Evolutionary conservation across 2,113 vertebrate species (phyloP), one percentile per base, ranked within the genome.

Genomic region (Dunckerocampus dactyliophorus): DNA sequence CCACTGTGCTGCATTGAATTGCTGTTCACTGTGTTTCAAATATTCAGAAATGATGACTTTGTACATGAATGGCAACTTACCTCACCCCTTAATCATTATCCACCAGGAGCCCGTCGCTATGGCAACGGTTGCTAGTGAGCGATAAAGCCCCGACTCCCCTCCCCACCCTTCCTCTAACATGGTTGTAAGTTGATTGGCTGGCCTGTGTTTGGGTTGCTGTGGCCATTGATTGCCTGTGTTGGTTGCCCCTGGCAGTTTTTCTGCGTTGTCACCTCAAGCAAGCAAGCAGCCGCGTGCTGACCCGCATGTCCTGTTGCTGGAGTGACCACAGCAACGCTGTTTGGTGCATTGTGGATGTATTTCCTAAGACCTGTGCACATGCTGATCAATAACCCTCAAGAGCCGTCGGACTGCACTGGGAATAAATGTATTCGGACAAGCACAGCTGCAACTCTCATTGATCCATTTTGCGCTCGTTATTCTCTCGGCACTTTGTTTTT

Each of bases 131-230:
- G 82, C 88, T 87, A 88, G 83, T 84, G 83, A 86, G 82, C 75
- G 81, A 89, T 91, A 87, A 89, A 91, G 89, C 86, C 77, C 86
- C 55, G 76, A 85, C 68, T 86, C 88, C 88, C 53, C 53, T 20
- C 53, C 88, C 87, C 39, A 14, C 39, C 39, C 87, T 84, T 86
- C 87, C 87, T 88, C 88, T 84, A 87, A 64, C 84, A 80, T 85
- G 82, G 89, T 89, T 90, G 90, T 90, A 92, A 91, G 89, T 91
- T 90, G 87, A 90, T 87, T 90, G 87, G 88, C 85, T 88, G 82
- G 82, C 85, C 82, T 86, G 87, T 88, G 83, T 90, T 88, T 89
- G 88, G 90, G 88, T 90, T 90, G 89, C 88, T 82, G 81, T 88
- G 89, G 88, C 86, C 81, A 89, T 87, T 88, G 85, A 90, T 88